These are phyloP conservation scores for Aythya baeri DNA, from an alignment of 2,113 vertebrate genomes.

Conservation along the genomic window DNA sequence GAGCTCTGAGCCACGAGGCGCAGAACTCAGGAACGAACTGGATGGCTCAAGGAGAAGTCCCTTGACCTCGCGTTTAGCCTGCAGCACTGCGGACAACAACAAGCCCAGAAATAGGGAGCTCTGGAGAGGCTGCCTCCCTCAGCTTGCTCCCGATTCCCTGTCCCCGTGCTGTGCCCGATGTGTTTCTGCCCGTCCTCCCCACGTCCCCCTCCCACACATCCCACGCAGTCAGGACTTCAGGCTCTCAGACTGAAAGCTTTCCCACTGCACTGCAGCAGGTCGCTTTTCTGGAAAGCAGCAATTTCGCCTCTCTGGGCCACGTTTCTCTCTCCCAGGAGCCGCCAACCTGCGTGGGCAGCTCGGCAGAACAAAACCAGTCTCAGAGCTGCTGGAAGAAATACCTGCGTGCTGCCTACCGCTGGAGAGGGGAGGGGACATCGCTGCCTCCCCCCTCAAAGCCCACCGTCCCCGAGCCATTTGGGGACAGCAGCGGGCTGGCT, in stretches of 20 bases:
- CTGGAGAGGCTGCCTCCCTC: neutral
- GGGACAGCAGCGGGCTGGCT: neutral
- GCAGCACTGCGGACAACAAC: neutral
- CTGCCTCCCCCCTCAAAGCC: neutral
- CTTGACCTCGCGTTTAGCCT: slow-evolving; percentile 11
- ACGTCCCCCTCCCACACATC: neutral
- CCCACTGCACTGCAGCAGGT: neutral
- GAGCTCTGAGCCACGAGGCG: slow-evolving; percentile 3
- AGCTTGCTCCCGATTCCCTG: neutral
- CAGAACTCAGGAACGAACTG: slow-evolving; percentile 14
- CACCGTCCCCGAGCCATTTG: neutral
- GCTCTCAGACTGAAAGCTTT: neutral
- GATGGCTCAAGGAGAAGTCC: neutral
- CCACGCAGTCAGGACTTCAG: neutral
- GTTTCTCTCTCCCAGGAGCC: neutral
- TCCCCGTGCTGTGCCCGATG: neutral
- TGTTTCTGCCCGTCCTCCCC: neutral
- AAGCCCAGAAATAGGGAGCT: neutral
- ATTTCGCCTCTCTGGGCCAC: neutral
- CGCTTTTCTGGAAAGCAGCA: neutral
- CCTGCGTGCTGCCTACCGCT: neutral
- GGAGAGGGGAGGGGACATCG: neutral
- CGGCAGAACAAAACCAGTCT: neutral
- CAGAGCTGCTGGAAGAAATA: neutral
- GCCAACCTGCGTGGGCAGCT: neutral